Percentiles rank a stretch among this genome's conserved stretches.
Conservation (phyloP, 2,113 vertebrate genomes). For the Erythrolamprus reginae region DNA sequence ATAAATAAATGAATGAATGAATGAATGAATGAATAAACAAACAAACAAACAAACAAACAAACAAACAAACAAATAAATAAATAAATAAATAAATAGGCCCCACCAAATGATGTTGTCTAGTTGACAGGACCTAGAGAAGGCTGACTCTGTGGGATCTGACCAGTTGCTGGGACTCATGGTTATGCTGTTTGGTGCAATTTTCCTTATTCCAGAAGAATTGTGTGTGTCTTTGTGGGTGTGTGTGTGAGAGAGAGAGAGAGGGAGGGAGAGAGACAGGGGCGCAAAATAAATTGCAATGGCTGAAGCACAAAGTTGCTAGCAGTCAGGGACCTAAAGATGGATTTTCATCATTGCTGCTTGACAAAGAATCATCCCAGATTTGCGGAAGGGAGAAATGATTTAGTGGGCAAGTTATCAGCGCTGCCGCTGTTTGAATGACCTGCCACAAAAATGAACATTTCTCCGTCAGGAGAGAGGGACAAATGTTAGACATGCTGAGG, state of each 20-base stretch:
- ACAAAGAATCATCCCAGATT: neutral
- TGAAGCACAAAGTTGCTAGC: neutral
- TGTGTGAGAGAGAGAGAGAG: no score
- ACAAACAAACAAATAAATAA: no score
- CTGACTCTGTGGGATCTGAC: no score
- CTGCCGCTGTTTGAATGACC: neutral
- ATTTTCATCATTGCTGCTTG: neutral
- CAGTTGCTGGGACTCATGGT: no score
- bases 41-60: no score
- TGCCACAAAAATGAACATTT: constrained; percentile 15
- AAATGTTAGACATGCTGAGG: constrained; percentile 18
- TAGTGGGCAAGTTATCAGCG: neutral
- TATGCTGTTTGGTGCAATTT: no score
- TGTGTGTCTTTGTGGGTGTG: neutral
- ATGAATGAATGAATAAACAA: no score
- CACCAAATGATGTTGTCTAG: no score
- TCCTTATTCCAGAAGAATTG: neutral
- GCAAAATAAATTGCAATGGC: neutral
- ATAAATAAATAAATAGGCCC: no score
- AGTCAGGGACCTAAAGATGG: neutral
- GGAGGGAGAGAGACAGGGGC: no score
- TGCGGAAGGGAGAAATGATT: constrained; percentile 7
- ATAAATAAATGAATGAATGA: no score
- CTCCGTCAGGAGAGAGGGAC: constrained; percentile 8
- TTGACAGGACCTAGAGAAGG: no score